These are phyloP conservation scores for Aythya baeri DNA, from an alignment of 2,113 vertebrate genomes.

Conservation along the genomic window DNA sequence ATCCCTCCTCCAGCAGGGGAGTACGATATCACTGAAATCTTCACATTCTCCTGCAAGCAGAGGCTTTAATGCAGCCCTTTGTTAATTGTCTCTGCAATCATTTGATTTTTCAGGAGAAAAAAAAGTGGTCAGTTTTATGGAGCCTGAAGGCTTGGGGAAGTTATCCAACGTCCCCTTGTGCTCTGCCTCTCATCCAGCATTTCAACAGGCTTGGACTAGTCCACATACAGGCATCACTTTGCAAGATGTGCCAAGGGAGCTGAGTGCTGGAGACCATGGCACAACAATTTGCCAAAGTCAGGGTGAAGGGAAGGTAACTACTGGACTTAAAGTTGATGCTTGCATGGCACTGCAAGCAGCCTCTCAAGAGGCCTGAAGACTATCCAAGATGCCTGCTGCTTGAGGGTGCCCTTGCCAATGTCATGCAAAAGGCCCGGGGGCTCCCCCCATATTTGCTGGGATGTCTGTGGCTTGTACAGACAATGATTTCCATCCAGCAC, in stretches of 20 bases:
- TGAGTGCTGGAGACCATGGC: not conserved
- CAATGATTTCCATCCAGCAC: not conserved
- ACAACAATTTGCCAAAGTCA: not conserved
- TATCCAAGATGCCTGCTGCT: not conserved
- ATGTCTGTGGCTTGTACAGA: not conserved
- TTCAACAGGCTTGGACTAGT: not conserved
- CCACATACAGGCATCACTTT: not conserved
- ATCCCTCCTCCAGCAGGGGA: slow-evolving; percentile 8
- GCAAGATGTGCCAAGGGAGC: not conserved
- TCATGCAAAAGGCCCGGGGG: not conserved
- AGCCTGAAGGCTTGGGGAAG: slow-evolving; percentile 19
- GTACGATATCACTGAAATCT: not conserved
- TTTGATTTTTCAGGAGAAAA: not conserved
- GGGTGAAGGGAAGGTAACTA: not conserved
- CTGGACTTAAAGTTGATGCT: not conserved
- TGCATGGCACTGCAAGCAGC: fast-evolving
- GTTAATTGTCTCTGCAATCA: slow-evolving; percentile 33
- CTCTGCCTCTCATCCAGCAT: not conserved
- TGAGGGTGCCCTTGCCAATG: not conserved
- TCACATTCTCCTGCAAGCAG: slow-evolving; percentile 1
- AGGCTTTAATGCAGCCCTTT: slow-evolving; percentile 37
- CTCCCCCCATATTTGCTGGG: not conserved
- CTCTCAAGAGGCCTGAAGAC: not conserved
- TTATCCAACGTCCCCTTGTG: not conserved
- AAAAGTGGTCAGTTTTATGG: not conserved